Percentiles rank a stretch among this genome's conserved stretches.
These are phyloP conservation scores for Drosophila histrio DNA, from an alignment of 2,888 invertebrate genomes.

Conservation along the genomic window DNA sequence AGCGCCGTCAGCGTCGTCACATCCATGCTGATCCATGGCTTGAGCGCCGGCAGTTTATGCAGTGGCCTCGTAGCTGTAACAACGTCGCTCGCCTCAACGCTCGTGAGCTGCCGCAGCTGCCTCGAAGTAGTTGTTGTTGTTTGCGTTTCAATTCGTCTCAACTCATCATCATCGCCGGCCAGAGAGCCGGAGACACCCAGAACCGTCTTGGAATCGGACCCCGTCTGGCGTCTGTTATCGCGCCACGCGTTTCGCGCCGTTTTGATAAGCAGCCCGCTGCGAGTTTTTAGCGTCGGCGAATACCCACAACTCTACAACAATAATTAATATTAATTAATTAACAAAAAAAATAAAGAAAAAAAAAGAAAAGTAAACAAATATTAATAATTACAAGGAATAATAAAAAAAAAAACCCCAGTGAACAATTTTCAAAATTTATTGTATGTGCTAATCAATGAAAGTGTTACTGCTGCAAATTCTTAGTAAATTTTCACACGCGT, in stretches of 20 bases:
- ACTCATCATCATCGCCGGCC: constrained; percentile 22
- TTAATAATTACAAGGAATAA: no score
- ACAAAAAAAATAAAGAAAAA: background rate
- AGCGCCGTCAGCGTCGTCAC: constrained; percentile 17
- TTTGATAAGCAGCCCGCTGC: constrained; percentile 56
- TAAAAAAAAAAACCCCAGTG: constrained; percentile 23
- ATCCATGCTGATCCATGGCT: constrained; percentile 52
- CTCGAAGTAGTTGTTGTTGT: constrained; percentile 7
- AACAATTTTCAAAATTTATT: constrained; percentile 48
- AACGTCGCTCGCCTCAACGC: constrained; percentile 66
- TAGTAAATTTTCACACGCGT: constrained; percentile 15
- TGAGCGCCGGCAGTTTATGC: constrained; percentile 73
- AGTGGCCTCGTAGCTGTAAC: constrained; percentile 78
- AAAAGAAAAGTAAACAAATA: background rate
- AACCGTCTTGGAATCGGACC: constrained; percentile 22
- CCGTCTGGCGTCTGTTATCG: constrained; percentile 53
- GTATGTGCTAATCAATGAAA: constrained; percentile 57
- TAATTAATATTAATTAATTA: background rate
- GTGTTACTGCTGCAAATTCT: no score
- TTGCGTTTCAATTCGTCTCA: background rate
- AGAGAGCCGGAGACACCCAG: constrained; percentile 19
- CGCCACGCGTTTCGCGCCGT: constrained; percentile 59
- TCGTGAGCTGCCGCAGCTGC: constrained; percentile 46
- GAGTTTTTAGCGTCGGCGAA: constrained; percentile 56
- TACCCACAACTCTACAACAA: background rate